Conservation (phyloP, 1,140 invertebrate species). For the Chironomus striatipennis region DNA sequence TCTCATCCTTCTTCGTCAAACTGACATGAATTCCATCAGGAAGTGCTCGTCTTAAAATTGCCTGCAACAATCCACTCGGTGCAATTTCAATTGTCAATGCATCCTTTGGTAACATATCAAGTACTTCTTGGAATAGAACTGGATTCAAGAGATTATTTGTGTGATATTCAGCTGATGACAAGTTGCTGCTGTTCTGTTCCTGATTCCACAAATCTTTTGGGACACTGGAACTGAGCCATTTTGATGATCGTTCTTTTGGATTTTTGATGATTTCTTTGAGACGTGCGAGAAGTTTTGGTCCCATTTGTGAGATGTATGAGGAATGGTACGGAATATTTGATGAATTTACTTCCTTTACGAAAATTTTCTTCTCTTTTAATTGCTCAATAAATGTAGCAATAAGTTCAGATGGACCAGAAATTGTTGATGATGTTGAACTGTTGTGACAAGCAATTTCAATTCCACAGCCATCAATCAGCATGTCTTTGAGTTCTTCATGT, state of each 20-base stretch:
- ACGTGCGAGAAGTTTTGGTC: slow-evolving; percentile 46
- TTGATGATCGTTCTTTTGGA: slow-evolving; percentile 48
- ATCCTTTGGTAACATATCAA: not conserved
- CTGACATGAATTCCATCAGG: slow-evolving; percentile 54
- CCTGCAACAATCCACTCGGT: slow-evolving; percentile 68
- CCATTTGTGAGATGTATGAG: not conserved
- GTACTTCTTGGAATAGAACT: slow-evolving; percentile 37
- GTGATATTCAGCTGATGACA: slow-evolving; percentile 69
- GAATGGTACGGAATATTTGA: slow-evolving; percentile 52
- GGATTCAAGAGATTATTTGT: slow-evolving; percentile 58
- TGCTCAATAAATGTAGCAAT: slow-evolving; percentile 47
- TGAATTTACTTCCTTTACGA: slow-evolving; percentile 55
- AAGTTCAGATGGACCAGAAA: slow-evolving; percentile 32
- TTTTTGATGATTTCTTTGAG: slow-evolving; percentile 50
- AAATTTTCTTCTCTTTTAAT: slow-evolving; percentile 44
- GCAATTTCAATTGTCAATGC: slow-evolving; percentile 66
- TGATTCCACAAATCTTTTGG: slow-evolving; percentile 30
- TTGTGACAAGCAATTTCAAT: slow-evolving; percentile 67
- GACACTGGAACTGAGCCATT: slow-evolving; percentile 67
- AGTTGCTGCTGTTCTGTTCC: slow-evolving; percentile 43
- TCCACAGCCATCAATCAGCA: slow-evolving; percentile 25
- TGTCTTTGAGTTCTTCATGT: slow-evolving; percentile 42
- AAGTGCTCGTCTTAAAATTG: slow-evolving; percentile 49
- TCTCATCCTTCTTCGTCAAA: slow-evolving; percentile 60
- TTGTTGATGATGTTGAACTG: slow-evolving; percentile 27